Conservation (phyloP, 2,888 invertebrate species). For the Leucania comma region DNA sequence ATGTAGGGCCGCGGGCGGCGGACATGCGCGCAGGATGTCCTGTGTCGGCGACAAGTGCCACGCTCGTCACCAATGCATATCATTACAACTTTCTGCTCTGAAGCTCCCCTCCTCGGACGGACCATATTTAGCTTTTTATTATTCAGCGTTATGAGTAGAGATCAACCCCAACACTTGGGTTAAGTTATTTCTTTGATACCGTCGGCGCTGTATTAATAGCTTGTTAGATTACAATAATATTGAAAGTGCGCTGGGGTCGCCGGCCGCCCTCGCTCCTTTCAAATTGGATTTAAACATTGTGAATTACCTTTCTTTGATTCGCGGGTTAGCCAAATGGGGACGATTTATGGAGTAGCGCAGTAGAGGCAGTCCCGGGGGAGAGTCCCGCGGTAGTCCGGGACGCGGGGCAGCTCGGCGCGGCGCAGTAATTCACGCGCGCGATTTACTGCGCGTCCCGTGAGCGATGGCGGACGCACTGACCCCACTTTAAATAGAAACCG, state of each 20-base stretch:
- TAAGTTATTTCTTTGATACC: constrained; percentile 62
- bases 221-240: constrained; percentile 72
- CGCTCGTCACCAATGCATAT: background rate
- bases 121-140: constrained; percentile 4
- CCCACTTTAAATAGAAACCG: constrained; percentile 78
- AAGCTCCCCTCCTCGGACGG: background rate
- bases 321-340: constrained; percentile 88
- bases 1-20: too few species aligned
- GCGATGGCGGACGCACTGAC: constrained; percentile 73
- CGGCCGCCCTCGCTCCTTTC: constrained; percentile 70
- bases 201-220: constrained; percentile 72
- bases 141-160: constrained; percentile 22
- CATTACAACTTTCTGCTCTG: constrained; percentile 2
- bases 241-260: constrained; percentile 68
- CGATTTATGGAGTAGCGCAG: constrained; percentile 84
- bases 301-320: constrained; percentile 89
- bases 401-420: constrained; percentile 63
- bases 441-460: constrained; percentile 79
- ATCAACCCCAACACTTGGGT: constrained; percentile 44
- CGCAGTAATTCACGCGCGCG: constrained; percentile 73
- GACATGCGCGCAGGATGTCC: background rate
- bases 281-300: constrained; percentile 89
- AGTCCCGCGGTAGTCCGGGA: constrained; percentile 28
- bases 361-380: constrained; percentile 63
- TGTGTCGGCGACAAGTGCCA: constrained; percentile 1